phyloP scores from a whole-genome alignment of 2,888 invertebrate species.

The Euproctis similis region DNA sequence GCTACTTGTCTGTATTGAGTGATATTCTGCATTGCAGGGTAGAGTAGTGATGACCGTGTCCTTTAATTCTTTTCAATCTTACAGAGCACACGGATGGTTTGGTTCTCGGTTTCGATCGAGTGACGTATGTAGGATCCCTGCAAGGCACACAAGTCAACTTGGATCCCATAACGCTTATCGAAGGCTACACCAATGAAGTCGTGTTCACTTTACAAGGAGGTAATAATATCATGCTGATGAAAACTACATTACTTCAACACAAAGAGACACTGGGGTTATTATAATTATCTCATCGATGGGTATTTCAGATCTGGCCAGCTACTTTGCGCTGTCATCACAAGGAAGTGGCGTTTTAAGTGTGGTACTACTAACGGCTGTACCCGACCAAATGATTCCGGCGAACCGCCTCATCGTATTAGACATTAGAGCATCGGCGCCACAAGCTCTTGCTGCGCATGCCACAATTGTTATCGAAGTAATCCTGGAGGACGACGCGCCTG shows the following conservation, averaged over 20 bases:
- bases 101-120: slow-evolving; percentile 4
- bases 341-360: slow-evolving; percentile 11
- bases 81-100: slow-evolving; percentile 1
- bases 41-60: too few relatives aligned
- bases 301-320: slow-evolving; percentile 10
- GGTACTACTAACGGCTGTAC: slow-evolving; percentile 11
- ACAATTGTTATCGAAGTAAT: slow-evolving; percentile 17
- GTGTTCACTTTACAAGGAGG: slow-evolving; percentile 28
- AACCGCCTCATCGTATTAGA: slow-evolving; percentile 19
- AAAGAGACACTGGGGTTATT: too few relatives aligned
- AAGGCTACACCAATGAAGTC: slow-evolving; percentile 26
- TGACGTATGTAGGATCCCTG: slow-evolving; percentile 21
- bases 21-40: too few relatives aligned
- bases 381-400: slow-evolving; percentile 16
- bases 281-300: background rate
- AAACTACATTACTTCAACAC: too few relatives aligned
- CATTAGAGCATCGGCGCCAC: slow-evolving; percentile 17
- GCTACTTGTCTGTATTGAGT: too few relatives aligned
- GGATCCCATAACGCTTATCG: slow-evolving; percentile 23
- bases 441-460: slow-evolving; percentile 14
- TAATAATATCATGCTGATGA: too few relatives aligned
- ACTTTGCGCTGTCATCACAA: slow-evolving; percentile 10
- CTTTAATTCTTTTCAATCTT: slow-evolving; percentile 1
- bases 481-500: slow-evolving; percentile 3
- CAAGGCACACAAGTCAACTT: slow-evolving; percentile 15